Evolutionary conservation across 2,113 vertebrate species (phyloP).

Genomic region (Albula glossodonta): DNA sequence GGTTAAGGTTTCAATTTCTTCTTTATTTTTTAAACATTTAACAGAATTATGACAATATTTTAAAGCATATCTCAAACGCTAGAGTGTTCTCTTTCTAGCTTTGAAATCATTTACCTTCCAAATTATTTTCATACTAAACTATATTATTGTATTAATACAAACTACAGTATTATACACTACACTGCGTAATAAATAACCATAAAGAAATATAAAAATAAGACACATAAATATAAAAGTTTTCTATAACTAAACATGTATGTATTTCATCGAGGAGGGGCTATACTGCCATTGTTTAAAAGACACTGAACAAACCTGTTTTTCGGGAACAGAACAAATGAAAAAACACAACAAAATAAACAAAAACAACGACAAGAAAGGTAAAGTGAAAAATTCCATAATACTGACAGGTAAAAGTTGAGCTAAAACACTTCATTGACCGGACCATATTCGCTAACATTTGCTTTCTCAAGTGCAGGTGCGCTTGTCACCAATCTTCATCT

Average conservation of each 20-base stretch:
- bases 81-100: conserved; percentile 82
- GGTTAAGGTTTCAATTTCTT: conserved; percentile 84
- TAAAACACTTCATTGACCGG: conserved; percentile 82
- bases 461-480: conserved; percentile 67
- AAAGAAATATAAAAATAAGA: conserved; percentile 99
- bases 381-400: conserved; percentile 82
- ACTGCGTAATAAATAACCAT: conserved; percentile 98
- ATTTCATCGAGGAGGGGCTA: conserved; percentile 90
- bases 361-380: conserved; percentile 40
- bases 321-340: conserved; percentile 71
- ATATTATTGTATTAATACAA: conserved; percentile 99
- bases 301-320: conserved; percentile 88
- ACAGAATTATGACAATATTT: conserved; percentile 3
- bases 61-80: conserved; percentile 87
- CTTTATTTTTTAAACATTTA: conserved; percentile 57
- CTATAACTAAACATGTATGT: conserved; percentile 97
- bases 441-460: conserved; percentile 83
- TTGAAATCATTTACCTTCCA: conserved; percentile 88
- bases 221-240: conserved; percentile 99
- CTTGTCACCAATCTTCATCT: conserved; percentile 50
- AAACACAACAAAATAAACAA: conserved; percentile 63
- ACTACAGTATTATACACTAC: conserved; percentile 99
- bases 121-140: conserved; percentile 99
- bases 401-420: conserved; percentile 89
- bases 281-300: conserved; percentile 90